Conservation (phyloP, 2,113 vertebrate species). For the Boulengeromyrus knoepffleri region DNA sequence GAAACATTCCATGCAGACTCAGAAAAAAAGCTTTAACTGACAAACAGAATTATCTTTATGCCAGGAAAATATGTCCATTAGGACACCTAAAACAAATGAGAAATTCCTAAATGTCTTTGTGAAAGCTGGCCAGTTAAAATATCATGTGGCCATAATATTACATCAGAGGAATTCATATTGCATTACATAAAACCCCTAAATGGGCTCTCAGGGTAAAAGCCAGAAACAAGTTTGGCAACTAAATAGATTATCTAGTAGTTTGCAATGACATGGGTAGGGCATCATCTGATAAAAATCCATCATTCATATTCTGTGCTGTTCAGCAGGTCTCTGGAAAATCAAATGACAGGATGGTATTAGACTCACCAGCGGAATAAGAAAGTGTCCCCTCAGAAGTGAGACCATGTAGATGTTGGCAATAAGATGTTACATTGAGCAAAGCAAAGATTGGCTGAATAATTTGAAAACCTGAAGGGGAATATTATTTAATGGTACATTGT, state of each 20-base stretch:
- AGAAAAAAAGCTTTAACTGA: not conserved
- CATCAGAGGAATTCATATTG: not conserved
- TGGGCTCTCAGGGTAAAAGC: not conserved
- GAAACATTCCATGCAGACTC: not conserved
- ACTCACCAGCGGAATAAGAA: not conserved
- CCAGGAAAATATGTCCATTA: not conserved
- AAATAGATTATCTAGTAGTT: not conserved
- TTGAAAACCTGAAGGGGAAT: not conserved
- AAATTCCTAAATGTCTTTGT: not conserved
- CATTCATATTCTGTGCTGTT: not conserved
- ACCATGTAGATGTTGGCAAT: not conserved
- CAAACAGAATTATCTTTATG: not conserved
- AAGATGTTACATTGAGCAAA: not conserved
- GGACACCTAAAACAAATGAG: not conserved
- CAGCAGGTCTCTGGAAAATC: slow-evolving; percentile 5
- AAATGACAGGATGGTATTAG: slow-evolving; percentile 1
- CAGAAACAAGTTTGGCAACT: not conserved
- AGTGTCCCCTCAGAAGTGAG: not conserved
- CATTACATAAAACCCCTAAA: not conserved
- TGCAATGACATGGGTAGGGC: not conserved
- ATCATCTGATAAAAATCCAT: not conserved
- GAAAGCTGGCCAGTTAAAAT: not conserved
- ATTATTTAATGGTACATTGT: not conserved
- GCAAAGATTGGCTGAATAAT: not conserved
- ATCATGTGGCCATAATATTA: not conserved